Conservation (phyloP, 1,140 invertebrate genomes). For the Lethocerus indicus region DNA sequence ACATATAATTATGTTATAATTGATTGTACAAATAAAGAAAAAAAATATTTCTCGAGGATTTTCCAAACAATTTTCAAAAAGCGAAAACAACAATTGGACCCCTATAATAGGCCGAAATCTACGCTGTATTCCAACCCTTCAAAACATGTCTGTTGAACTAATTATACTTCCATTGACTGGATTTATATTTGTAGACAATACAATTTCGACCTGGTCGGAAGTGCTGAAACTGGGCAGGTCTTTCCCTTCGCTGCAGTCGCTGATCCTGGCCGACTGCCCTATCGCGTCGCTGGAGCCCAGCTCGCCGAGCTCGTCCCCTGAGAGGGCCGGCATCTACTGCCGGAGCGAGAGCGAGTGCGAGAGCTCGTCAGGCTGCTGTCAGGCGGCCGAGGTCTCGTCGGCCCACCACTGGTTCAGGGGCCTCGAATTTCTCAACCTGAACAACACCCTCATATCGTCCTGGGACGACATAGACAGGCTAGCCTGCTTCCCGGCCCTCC, state of each 20-base stretch:
- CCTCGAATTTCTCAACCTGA: slow-evolving; percentile 65
- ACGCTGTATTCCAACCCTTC: background rate
- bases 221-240: slow-evolving; percentile 63
- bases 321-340: slow-evolving; percentile 19
- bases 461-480: slow-evolving; percentile 81
- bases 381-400: slow-evolving; percentile 17
- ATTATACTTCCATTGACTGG: background rate
- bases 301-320: slow-evolving; percentile 16
- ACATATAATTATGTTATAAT: background rate
- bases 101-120: background rate
- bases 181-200: slow-evolving; percentile 52
- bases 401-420: slow-evolving; percentile 42
- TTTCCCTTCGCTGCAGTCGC: slow-evolving; percentile 67
- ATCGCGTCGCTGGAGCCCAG: slow-evolving; percentile 37
- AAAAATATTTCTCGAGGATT: too few relatives aligned
- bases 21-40: too few relatives aligned
- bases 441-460: slow-evolving; percentile 57
- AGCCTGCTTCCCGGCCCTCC: slow-evolving; percentile 60
- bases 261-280: slow-evolving; percentile 75
- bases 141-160: too few relatives aligned
- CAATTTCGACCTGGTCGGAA: slow-evolving; percentile 60
- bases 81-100: background rate
- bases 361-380: slow-evolving; percentile 19
- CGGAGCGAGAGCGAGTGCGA: slow-evolving; percentile 31
- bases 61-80: background rate